These are phyloP conservation scores for Typhlichthys eigenmanni DNA, from an alignment of 2,797 vertebrate species.

Conservation along the genomic window DNA sequence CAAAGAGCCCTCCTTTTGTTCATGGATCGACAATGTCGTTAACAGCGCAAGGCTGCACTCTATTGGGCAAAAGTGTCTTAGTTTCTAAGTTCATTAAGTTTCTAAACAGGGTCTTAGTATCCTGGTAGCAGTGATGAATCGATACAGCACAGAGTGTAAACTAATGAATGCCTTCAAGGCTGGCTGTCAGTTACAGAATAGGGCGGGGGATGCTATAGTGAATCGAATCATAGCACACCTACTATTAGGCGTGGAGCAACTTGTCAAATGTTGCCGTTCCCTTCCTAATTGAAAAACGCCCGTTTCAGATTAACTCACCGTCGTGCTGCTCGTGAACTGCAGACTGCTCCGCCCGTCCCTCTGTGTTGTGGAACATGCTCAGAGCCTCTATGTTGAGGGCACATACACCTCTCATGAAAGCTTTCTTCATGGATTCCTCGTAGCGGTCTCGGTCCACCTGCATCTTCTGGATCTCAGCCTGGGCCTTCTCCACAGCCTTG, in stretches of 20 bases:
- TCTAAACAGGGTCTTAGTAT: background rate
- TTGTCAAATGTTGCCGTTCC: background rate
- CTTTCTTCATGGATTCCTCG: slow-evolving; percentile 95
- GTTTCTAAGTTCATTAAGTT: slow-evolving; percentile 6
- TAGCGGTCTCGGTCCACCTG: slow-evolving; percentile 85
- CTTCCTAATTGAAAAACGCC: no score
- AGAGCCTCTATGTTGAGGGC: slow-evolving; percentile 96
- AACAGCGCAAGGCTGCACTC: slow-evolving; percentile 23
- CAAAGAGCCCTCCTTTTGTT: slow-evolving; percentile 18
- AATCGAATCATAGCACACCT: no score
- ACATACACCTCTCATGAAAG: slow-evolving; percentile 97
- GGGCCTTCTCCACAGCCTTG: slow-evolving; percentile 80
- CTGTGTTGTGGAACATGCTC: slow-evolving; percentile 86
- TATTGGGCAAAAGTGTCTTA: slow-evolving; percentile 24
- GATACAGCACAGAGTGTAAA: slow-evolving; percentile 22
- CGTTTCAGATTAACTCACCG: slow-evolving; percentile 49
- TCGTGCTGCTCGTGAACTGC: slow-evolving; percentile 67
- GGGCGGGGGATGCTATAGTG: background rate
- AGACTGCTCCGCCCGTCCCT: slow-evolving; percentile 62
- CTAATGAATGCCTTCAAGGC: slow-evolving; percentile 9
- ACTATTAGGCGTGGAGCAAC: background rate
- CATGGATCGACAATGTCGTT: slow-evolving; percentile 33
- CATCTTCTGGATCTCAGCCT: slow-evolving; percentile 84
- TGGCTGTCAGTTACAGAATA: background rate
- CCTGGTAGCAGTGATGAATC: slow-evolving; percentile 15